Evolutionary conservation across 2,797 vertebrate species (phyloP), one percentile per base, ranked within the genome.

Genomic region (Nasua narica): DNA sequence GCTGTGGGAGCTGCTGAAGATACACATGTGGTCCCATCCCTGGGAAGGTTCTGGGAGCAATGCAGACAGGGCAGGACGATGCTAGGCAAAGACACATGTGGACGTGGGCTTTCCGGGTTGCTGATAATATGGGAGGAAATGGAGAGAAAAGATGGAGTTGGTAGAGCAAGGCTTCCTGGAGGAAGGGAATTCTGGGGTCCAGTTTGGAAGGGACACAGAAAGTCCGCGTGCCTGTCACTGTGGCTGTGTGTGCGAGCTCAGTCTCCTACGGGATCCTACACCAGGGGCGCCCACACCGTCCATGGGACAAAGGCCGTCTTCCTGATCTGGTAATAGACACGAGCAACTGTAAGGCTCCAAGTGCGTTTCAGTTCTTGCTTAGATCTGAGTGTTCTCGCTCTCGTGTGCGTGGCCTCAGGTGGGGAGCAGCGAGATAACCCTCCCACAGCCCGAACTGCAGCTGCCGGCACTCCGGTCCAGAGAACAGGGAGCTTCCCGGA

Each of bases 401-500:
- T 82, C 46, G n/a, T 91, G 70, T 85, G 76, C 52, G 40, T 60
- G 79, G 48, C 70, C 65, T 90, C 89, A n/a, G 27, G n/a, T 52
- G 77, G 67, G 84, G 70, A 78, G 87, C 65, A 60, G 48, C 67
- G n/a, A 29, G 65, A 27, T 79, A 86, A 95, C 93, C 93, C 83
- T 87, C 72, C 72, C 43, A 8, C 19, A 14, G 67, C 65, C 60
- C 32, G 65, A 32, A 69, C 37, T 27, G 21, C 77, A 70, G 95
- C 95, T 87, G 72, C 87, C 27, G 54, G 91, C 84, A 50, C 85
- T 95, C 82, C 93, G 89, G 95, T 90, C 95, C 87, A 50, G 83
- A 3, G 4, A 96, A 88, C 92, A 19, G 93, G 1, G 27, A 96
- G 97, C 86, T 95, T 96, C 98, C 97, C 52, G 27, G 97, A 97